Percentiles rank a stretch among this genome's conserved stretches.
phyloP scores from a whole-genome alignment of 2,113 vertebrate genomes.

The Pelodiscus sinensis region DNA sequence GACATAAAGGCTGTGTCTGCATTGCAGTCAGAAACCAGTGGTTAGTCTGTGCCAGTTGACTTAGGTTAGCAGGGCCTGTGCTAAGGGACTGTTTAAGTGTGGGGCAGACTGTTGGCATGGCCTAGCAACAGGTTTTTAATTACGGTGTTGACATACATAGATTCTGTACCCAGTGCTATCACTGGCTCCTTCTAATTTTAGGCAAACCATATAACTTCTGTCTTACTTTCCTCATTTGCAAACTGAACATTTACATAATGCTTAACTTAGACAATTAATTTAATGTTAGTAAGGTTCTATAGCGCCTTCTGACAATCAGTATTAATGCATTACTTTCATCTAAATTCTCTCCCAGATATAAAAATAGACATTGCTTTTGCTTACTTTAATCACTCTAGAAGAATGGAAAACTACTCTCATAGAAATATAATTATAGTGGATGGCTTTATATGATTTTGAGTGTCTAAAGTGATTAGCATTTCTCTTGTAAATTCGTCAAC shows the following conservation, averaged over 20 bases:
- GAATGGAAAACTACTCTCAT: neutral
- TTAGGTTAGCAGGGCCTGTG: neutral
- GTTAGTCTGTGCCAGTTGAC: neutral
- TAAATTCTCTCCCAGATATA: constrained; percentile 9
- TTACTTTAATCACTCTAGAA: neutral
- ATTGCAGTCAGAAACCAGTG: neutral
- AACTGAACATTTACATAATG: constrained; percentile 12
- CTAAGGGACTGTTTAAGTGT: neutral
- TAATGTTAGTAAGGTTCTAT: constrained; percentile 30
- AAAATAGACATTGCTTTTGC: neutral
- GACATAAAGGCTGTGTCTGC: neutral
- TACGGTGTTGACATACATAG: neutral
- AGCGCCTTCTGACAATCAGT: constrained; percentile 16
- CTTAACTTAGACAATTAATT: neutral
- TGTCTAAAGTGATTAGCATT: neutral
- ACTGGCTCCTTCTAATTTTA: neutral
- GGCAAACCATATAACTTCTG: constrained; percentile 1
- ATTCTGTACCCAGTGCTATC: neutral
- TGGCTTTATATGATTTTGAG: neutral
- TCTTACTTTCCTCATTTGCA: neutral
- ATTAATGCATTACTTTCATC: constrained; percentile 11
- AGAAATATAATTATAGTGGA: constrained; percentile 13
- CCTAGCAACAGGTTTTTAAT: neutral
- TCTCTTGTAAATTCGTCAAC: neutral
- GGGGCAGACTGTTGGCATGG: neutral